Evolutionary conservation across 2,888 invertebrate genomes (phyloP).

Genomic region (Hofmannophila pseudospretella): DNA sequence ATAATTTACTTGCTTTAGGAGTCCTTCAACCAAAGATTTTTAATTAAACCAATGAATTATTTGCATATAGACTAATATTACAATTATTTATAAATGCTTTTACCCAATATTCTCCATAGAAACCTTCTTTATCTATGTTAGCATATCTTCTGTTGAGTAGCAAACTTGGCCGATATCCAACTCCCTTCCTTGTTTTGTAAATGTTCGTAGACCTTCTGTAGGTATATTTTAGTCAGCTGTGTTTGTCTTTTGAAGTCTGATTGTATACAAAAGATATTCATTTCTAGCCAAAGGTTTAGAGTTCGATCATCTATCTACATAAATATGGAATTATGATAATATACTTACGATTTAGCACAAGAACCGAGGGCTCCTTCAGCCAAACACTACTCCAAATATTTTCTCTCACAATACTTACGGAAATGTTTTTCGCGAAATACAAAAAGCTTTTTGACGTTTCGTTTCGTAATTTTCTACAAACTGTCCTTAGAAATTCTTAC

Average conservation of each 20-base stretch:
- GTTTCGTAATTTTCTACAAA: conserved; percentile 8
- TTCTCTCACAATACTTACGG: conserved; percentile 1
- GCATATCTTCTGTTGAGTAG: no score
- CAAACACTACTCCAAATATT: conserved; percentile 5
- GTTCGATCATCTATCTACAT: no score
- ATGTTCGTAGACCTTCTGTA: background rate
- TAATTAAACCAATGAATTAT: no score
- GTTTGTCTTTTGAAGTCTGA: conserved; percentile 1
- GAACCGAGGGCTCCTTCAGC: conserved; percentile 1
- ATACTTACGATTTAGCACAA: conserved; percentile 3
- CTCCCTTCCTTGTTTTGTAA: background rate
- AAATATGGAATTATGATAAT: background rate
- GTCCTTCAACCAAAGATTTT: no score
- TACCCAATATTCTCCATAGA: no score
- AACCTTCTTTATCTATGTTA: no score
- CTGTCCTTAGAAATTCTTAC: conserved; percentile 3
- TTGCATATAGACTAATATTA: no score
- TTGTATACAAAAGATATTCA: background rate
- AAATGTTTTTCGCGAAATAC: conserved; percentile 12
- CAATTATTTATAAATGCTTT: no score
- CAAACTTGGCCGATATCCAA: no score
- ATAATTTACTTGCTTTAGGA: no score
- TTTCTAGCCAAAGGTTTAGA: background rate
- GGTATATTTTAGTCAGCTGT: conserved; percentile 7
- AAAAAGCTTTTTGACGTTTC: conserved; percentile 10